Evolutionary conservation across 2,797 vertebrate species (phyloP).

Genomic region (Percopsis omiscomaycus): DNA sequence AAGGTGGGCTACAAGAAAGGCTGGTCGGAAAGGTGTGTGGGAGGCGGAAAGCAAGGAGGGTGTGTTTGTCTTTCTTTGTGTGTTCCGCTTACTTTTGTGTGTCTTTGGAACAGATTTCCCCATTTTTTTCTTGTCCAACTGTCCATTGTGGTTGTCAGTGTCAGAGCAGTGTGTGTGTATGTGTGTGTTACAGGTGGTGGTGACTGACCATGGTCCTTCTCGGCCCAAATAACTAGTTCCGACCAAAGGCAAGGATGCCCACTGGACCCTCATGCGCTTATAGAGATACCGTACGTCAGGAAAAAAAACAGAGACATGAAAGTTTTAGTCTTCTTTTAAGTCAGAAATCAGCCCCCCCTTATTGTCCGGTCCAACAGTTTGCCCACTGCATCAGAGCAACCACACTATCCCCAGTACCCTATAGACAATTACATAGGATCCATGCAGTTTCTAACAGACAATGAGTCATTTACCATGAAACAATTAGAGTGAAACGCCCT

Average conservation of each 20-base stretch:
- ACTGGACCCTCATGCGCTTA: constrained; percentile 16
- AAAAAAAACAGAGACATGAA: not conserved
- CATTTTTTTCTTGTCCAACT: constrained; percentile 36
- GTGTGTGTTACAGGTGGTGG: constrained; percentile 45
- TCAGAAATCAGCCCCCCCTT: constrained; percentile 16
- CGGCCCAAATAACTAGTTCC: constrained; percentile 22
- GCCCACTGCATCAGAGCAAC: constrained; percentile 45
- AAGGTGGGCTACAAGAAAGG: constrained; percentile 73
- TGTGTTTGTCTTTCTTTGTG: constrained; percentile 45
- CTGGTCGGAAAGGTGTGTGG: constrained; percentile 60
- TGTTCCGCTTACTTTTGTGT: constrained; percentile 51
- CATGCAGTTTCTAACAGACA: constrained; percentile 59
- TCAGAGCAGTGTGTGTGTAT: constrained; percentile 18
- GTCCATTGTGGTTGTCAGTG: constrained; percentile 34
- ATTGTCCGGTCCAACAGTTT: constrained; percentile 27
- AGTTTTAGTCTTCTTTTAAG: not conserved
- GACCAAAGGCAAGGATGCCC: constrained; percentile 23
- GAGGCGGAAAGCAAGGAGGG: constrained; percentile 47
- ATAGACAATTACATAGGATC: constrained; percentile 16
- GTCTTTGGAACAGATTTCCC: constrained; percentile 24
- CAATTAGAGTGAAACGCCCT: constrained; percentile 39
- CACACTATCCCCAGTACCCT: constrained; percentile 31
- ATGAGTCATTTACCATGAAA: constrained; percentile 60
- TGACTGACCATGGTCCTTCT: constrained; percentile 55
- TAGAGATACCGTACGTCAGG: constrained; percentile 7